Base-by-base conservation (phyloP, 2,888 invertebrate species). In the Nomada lathburiana region DNA sequence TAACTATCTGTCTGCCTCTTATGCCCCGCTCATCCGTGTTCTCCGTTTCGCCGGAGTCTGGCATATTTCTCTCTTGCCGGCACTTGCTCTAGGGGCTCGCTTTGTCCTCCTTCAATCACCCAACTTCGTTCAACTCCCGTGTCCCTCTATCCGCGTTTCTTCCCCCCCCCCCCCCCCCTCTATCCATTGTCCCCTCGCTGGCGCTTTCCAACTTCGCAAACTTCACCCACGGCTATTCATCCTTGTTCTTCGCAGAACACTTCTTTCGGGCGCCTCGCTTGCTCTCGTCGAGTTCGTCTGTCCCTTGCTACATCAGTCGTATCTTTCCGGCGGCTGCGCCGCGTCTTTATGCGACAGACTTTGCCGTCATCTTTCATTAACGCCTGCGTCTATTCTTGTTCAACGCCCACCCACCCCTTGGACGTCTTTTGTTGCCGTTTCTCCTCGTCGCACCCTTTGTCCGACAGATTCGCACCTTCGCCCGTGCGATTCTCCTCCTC, bases 321-420 rank as follows among this genome's bases (percentile, higher is more conserved):
- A 70, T 50, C 70, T 67, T 63, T 75, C 55, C 65, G 16, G 7
- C 23, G 23, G 20, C 70, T 42, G 72, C 44, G 13, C n/a, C 18
- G 18, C 53, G 36, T 74, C 68, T 81, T 77, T 71, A 73, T 83
- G 42, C 50, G 47, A n/a, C 59, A 9, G 47, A 63, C 60, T 68
- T 50, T 63, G 55, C 59, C 77, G 63, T 77, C 77, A 74, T 77
- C 70, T 77, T 81, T 80, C 72, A 53, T 73, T 42, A n/a, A 64
- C 44, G 50, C 50, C 23, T 16, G 60, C 20, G 29, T 7, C 50
- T 9, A 23, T 67, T 53, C 26, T n/a, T 20, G 29, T 57, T 5
- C 55, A 5, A 9, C 64, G 16, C n/a, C 7, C 50, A 64, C 23
- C 7, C 53, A n/a, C n/a, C 65, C 64, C 63, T 63, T 63, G 47